Evolutionary conservation across 2,113 vertebrate species (phyloP), one percentile per base, ranked within the genome.

Genomic region (Tinamus guttatus): DNA sequence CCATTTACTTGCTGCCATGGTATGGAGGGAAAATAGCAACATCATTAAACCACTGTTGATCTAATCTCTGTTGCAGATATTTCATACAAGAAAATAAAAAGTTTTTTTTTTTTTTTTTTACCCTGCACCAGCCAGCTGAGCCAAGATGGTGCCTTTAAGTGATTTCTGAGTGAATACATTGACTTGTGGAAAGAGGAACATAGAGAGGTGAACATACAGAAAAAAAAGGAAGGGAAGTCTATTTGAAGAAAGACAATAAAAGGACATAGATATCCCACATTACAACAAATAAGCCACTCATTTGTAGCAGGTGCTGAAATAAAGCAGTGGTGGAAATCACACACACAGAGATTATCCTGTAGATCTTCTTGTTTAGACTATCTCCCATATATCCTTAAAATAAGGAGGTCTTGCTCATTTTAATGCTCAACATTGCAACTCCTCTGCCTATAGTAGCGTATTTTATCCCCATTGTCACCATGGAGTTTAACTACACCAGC

Each of bases 401-500:
- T 62, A 64, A 21, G 41, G 47, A 90, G 9, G 20, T 87, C 34
- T 52, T 76, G 34, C 21, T 82, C n/a, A 30, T 88, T 96, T 84
- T 68, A 89, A 18, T 36, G 30, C 73, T 71, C 56, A 13, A 3
- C 0, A 3, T 20, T 85, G 86, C 56, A 89, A 70, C 49, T 78
- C 45, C 16, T 76, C 84, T 85, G 34, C 68, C 77, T 93, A 40
- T 60, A 82, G 63, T 54, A 80, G 36, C 27, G 45, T 89, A 92
- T 92, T 93, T 78, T 76, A 30, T 85, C 36, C 59, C 58, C 36
- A 47, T 91, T 91, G 95, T 95, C 59, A 49, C 84, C 78, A 82
- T 7, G 77, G 87, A 94, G 81, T 94, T 93, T 96, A 94, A 93
- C 58, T 92, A 45, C 91, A 97, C 75, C 3, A 3, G 54, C 59